Evolutionary conservation across 2,888 invertebrate species (phyloP).

Genomic region (Lycia hirtaria): DNA sequence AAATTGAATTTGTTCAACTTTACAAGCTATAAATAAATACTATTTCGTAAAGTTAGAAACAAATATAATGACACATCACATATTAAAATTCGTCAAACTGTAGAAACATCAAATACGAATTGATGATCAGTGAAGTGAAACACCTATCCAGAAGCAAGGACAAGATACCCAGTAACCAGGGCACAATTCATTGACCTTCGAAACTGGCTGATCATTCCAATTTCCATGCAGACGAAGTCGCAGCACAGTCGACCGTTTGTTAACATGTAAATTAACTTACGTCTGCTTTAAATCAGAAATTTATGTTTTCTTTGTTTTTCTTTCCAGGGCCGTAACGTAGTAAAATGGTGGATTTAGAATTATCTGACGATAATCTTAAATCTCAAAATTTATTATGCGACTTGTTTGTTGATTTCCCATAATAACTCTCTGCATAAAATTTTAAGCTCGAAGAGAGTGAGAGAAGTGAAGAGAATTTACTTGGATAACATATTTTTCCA

Average conservation of each 20-base stretch:
- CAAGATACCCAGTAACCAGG: background rate
- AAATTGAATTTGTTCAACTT: too few relatives aligned
- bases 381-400: background rate
- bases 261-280: conserved; percentile 24
- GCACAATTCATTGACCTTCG: conserved; percentile 24
- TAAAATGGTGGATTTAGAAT: conserved; percentile 7
- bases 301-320: conserved; percentile 16
- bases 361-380: background rate
- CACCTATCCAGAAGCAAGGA: background rate
- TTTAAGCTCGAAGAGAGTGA: too few relatives aligned
- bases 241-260: conserved; percentile 20
- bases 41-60: too few relatives aligned
- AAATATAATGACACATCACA: too few relatives aligned
- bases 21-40: too few relatives aligned
- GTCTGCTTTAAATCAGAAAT: conserved; percentile 20
- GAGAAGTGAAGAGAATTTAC: too few relatives aligned
- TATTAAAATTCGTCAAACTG: too few relatives aligned
- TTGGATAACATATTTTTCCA: too few relatives aligned
- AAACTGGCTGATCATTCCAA: conserved; percentile 20
- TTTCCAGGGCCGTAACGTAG: background rate
- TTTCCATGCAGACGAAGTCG: conserved; percentile 30
- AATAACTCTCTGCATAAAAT: background rate
- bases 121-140: background rate
- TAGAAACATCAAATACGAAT: too few relatives aligned
- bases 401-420: background rate